Percentiles rank a stretch among this genome's conserved stretches.
Conservation (phyloP, 2,113 vertebrate genomes). For the Xyliphius kryptos region DNA sequence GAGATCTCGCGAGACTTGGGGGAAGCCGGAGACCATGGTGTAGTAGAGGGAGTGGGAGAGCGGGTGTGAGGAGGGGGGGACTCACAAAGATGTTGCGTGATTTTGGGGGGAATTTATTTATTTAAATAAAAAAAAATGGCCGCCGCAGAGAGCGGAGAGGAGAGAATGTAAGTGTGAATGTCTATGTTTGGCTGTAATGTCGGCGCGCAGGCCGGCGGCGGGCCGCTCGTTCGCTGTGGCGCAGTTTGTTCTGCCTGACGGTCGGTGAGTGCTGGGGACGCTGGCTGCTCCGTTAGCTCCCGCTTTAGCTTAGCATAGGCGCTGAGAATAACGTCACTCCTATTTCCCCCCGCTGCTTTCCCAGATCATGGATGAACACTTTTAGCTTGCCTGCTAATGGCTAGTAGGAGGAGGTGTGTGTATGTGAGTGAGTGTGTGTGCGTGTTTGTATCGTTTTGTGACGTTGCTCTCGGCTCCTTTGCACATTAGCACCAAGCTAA, state of each 20-base stretch:
- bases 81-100: conserved; percentile 67
- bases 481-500: not conserved
- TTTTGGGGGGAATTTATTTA: conserved; percentile 73
- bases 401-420: conserved; percentile 46
- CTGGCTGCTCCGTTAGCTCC: conserved; percentile 46
- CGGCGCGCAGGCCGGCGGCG: conserved; percentile 20
- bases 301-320: conserved; percentile 49
- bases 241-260: conserved; percentile 46
- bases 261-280: conserved; percentile 55
- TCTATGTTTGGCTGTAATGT: conserved; percentile 45
- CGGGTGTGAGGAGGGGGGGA: conserved; percentile 55
- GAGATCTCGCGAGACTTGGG: conserved; percentile 45
- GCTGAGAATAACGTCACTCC: conserved; percentile 68
- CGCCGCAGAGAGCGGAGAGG: conserved; percentile 74
- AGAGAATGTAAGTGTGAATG: conserved; percentile 70
- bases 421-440: not conserved
- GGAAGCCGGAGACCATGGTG: conserved; percentile 27
- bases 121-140: conserved; percentile 76
- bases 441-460: conserved; percentile 39
- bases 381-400: conserved; percentile 32
- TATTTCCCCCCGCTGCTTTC: conserved; percentile 51
- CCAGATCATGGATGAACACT: conserved; percentile 45
- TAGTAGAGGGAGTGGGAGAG: conserved; percentile 34
- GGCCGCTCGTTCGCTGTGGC: conserved; percentile 38
- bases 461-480: conserved; percentile 41